phyloP scores from a whole-genome alignment of 2,113 vertebrate species.

The Callaeas wilsoni region DNA sequence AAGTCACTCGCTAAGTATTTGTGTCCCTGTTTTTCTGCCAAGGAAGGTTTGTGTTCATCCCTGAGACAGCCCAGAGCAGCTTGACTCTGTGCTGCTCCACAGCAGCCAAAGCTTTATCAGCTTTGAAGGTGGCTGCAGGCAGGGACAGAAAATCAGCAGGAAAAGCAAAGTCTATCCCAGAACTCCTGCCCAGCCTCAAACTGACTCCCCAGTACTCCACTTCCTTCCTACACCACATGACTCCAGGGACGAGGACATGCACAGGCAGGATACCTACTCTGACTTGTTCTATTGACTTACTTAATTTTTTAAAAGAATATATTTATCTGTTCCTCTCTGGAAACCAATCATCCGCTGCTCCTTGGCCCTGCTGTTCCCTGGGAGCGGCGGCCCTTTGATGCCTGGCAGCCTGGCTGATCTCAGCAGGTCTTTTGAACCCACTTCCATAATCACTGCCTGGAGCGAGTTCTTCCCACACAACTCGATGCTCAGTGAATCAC shows the following conservation, averaged over 20 bases:
- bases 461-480: not conserved
- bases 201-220: not conserved
- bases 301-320: not conserved
- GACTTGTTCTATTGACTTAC: not conserved
- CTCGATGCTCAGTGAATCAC: not conserved
- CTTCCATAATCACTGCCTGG: not conserved
- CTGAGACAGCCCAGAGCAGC: not conserved
- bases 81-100: not conserved
- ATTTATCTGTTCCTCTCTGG: not conserved
- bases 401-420: not conserved
- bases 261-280: not conserved
- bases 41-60: not conserved
- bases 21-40: not conserved
- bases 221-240: not conserved
- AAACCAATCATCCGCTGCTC: not conserved
- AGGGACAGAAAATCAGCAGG: conserved; percentile 11
- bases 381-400: not conserved
- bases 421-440: conserved; percentile 4
- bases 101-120: not conserved
- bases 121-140: not conserved
- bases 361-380: not conserved
- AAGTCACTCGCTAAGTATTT: not conserved
- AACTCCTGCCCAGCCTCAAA: not conserved
- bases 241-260: rapidly evolving
- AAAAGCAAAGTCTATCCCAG: conserved; percentile 11